These are phyloP conservation scores for Hirtodrosophila trivittata DNA, from an alignment of 2,888 invertebrate species.

Conservation along the genomic window DNA sequence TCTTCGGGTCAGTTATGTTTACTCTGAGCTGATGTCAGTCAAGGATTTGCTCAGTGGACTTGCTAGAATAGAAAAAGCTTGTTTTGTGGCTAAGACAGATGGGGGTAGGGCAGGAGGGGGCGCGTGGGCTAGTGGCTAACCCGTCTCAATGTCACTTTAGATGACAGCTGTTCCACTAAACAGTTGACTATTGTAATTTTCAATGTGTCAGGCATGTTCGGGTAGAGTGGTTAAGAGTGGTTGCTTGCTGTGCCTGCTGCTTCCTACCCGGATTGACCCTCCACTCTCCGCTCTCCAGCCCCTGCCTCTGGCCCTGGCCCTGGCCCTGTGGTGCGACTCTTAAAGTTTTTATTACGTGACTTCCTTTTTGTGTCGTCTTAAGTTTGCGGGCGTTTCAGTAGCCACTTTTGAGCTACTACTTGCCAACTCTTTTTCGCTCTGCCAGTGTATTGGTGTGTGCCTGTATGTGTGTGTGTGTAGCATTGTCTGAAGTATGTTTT, in stretches of 20 bases:
- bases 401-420: slow-evolving; percentile 43
- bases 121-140: slow-evolving; percentile 18
- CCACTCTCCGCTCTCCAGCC: too few species aligned
- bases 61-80: too few species aligned
- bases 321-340: not conserved
- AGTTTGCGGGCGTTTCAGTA: slow-evolving; percentile 47
- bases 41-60: too few species aligned
- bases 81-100: too few species aligned
- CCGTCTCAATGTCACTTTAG: slow-evolving; percentile 55
- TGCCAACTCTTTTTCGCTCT: slow-evolving; percentile 21
- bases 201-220: slow-evolving; percentile 39
- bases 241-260: not conserved
- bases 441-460: slow-evolving; percentile 21
- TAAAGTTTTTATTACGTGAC: slow-evolving; percentile 72
- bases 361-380: slow-evolving; percentile 59
- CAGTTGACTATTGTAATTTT: slow-evolving; percentile 59
- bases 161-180: slow-evolving; percentile 56
- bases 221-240: not conserved
- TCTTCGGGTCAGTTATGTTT: slow-evolving; percentile 4
- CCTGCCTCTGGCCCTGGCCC: too few species aligned
- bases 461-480: slow-evolving; percentile 20
- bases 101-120: too few species aligned
- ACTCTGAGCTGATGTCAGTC: not conserved
- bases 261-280: too few species aligned
- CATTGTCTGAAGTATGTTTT: slow-evolving; percentile 59